Conservation (phyloP, 2,113 vertebrate genomes). For the Ailurus styani region DNA sequence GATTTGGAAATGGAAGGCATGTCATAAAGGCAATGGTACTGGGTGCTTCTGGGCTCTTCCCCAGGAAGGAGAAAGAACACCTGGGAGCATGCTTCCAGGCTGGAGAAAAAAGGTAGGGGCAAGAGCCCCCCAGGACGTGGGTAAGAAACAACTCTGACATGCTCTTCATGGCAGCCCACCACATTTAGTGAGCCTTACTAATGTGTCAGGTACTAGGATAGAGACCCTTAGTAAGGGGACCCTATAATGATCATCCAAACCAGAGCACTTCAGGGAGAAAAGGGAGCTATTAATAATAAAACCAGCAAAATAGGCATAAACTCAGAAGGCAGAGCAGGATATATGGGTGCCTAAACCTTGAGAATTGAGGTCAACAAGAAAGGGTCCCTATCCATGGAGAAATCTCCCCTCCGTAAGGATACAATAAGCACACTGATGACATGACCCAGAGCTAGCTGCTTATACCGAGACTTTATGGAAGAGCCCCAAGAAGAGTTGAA, state of each 20-base stretch:
- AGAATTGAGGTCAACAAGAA: neutral
- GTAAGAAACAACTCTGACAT: neutral
- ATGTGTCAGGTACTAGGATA: neutral
- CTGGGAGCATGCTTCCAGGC: neutral
- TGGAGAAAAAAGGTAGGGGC: neutral
- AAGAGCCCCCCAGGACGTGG: neutral
- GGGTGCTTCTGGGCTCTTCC: neutral
- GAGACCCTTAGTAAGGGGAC: neutral
- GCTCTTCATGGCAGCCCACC: neutral
- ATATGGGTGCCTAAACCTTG: neutral
- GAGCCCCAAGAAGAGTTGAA: neutral
- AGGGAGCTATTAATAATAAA: neutral
- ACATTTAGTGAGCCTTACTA: neutral
- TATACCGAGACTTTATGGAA: neutral
- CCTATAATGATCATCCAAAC: neutral
- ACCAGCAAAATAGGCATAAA: neutral
- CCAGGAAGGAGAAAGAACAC: neutral
- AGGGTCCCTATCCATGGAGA: neutral
- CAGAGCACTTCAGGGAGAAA: neutral
- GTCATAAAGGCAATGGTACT: constrained; percentile 15
- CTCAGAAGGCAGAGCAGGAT: neutral
- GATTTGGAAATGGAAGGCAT: constrained; percentile 38
- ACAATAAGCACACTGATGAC: neutral
- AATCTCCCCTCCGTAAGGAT: neutral
- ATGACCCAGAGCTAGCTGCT: neutral